These are phyloP conservation scores for Noctua pronuba DNA, from an alignment of 2,888 invertebrate species.

Conservation along the genomic window DNA sequence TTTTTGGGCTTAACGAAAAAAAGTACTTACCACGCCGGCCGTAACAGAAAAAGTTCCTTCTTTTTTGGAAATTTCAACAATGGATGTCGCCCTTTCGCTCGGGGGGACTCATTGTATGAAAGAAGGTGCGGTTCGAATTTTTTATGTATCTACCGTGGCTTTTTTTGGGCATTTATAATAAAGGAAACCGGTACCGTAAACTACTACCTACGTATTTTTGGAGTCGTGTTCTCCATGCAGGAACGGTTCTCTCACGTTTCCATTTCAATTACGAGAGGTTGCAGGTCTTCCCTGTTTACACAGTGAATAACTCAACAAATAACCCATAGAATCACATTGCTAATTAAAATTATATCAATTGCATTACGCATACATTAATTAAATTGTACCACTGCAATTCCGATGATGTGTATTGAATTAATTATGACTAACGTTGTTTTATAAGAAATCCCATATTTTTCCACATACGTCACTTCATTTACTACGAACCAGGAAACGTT, in stretches of 20 bases:
- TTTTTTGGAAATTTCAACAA: constrained; percentile 80
- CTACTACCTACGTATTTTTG: constrained; percentile 64
- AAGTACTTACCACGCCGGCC: constrained; percentile 68
- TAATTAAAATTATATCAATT: constrained; percentile 18
- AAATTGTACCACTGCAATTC: constrained; percentile 23
- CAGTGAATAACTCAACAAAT: not conserved
- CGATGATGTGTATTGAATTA: constrained; percentile 14
- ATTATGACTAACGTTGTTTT: constrained; percentile 45
- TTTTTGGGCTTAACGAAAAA: constrained; percentile 76
- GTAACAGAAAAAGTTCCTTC: constrained; percentile 68
- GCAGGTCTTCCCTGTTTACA: constrained; percentile 22
- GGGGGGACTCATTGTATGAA: constrained; percentile 76
- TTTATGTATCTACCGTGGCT: constrained; percentile 68
- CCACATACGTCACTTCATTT: constrained; percentile 47
- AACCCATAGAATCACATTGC: not conserved
- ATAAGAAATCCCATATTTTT: constrained; percentile 42
- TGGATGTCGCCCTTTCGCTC: constrained; percentile 80
- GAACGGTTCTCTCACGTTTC: constrained; percentile 51
- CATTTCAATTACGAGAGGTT: constrained; percentile 25
- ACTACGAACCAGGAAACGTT: constrained; percentile 53
- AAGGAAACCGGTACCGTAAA: constrained; percentile 66
- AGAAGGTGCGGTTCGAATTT: constrained; percentile 74
- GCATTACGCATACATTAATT: constrained; percentile 18
- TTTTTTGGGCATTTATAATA: constrained; percentile 65
- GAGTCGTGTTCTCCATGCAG: constrained; percentile 46